phyloP scores from a whole-genome alignment of 2,113 vertebrate genomes.

The Noturus placidus region DNA sequence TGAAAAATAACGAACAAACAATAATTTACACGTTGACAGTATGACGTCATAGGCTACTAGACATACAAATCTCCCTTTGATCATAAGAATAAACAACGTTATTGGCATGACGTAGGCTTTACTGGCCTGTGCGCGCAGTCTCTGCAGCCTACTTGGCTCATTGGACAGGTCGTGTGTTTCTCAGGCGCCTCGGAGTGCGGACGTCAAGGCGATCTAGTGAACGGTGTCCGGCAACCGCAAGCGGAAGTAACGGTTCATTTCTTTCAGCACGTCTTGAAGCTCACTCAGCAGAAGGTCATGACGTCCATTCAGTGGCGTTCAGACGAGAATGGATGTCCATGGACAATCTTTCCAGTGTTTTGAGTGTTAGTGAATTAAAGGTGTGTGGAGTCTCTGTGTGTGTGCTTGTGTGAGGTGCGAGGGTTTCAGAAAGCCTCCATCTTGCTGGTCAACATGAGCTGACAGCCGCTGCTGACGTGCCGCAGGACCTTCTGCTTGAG shows the following conservation, averaged over 20 bases:
- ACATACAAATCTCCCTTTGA: conserved; percentile 63
- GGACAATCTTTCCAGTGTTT: conserved; percentile 54
- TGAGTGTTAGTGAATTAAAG: conserved; percentile 29
- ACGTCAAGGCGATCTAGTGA: conserved; percentile 36
- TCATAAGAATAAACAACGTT: conserved; percentile 59
- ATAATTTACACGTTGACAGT: conserved; percentile 77
- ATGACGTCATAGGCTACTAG: conserved; percentile 59
- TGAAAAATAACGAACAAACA: conserved; percentile 25
- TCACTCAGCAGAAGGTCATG: conserved; percentile 35
- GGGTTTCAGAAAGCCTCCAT: conserved; percentile 75
- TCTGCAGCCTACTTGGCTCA: background rate
- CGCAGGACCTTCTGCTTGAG: conserved; percentile 90
- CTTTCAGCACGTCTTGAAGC: conserved; percentile 37
- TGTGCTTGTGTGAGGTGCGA: conserved; percentile 42
- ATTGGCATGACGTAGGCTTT: conserved; percentile 29
- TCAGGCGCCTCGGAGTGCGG: conserved; percentile 50
- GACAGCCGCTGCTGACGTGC: conserved; percentile 90
- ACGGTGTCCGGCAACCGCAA: conserved; percentile 67
- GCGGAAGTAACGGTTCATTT: conserved; percentile 63
- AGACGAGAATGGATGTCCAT: background rate
- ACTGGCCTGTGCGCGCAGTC: conserved; percentile 37
- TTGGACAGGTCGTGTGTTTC: conserved; percentile 27
- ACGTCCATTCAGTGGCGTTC: conserved; percentile 7
- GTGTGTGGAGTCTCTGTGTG: background rate
- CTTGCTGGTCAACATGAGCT: conserved; percentile 86